Evolutionary conservation across 2,113 vertebrate species (phyloP).

Genomic region (Macrotus californicus): DNA sequence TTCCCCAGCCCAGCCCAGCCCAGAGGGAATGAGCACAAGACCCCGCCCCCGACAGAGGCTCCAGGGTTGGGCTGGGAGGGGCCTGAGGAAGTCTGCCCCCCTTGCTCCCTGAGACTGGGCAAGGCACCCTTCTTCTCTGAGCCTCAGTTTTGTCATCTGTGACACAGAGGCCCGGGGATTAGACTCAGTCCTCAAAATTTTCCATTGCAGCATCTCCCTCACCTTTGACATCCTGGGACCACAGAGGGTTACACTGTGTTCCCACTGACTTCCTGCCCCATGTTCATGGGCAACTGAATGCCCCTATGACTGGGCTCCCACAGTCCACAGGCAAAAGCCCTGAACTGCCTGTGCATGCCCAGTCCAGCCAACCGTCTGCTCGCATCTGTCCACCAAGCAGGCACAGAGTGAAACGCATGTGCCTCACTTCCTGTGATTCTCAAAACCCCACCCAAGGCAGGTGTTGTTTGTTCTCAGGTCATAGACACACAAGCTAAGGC

Average conservation of each 20-base stretch:
- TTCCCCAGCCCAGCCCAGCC: not conserved
- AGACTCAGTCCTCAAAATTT: not conserved
- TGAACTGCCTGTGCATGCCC: accelerated
- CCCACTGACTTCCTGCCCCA: not conserved
- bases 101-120: not conserved
- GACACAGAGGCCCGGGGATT: not conserved
- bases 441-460: not conserved
- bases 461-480: not conserved
- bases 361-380: not conserved
- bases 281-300: not conserved
- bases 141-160: not conserved
- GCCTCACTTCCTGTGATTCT: not conserved
- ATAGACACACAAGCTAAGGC: not conserved
- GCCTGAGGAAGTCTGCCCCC: not conserved
- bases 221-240: not conserved
- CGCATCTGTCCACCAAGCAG: accelerated
- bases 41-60: not conserved
- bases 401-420: not conserved
- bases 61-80: not conserved
- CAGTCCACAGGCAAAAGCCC: accelerated
- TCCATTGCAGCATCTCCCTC: not conserved
- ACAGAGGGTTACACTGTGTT: not conserved
- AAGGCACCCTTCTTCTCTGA: not conserved
- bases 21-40: not conserved
- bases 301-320: not conserved